These are phyloP conservation scores for Megaceryle torquata DNA, from an alignment of 2,113 vertebrate genomes.

Conservation along the genomic window DNA sequence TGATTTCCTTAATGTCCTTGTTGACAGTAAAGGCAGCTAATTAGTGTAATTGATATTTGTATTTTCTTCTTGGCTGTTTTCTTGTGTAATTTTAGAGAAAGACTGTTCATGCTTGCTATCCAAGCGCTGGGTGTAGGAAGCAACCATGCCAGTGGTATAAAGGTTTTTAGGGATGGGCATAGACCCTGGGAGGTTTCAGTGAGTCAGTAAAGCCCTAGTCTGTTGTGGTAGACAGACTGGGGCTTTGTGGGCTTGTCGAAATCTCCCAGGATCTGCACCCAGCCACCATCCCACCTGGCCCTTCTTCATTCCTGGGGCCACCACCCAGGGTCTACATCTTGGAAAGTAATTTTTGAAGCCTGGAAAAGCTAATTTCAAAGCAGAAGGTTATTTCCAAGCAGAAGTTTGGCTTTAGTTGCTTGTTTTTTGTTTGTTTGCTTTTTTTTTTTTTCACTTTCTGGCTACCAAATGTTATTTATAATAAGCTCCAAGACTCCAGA, in stretches of 20 bases:
- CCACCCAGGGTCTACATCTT: not conserved
- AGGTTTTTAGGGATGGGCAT: not conserved
- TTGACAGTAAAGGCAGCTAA: constrained; percentile 50
- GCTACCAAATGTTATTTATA: constrained; percentile 23
- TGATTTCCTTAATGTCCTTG: not conserved
- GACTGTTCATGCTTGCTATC: not conserved
- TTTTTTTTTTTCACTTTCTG: rapidly evolving
- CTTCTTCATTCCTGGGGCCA: not conserved
- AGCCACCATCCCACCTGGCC: not conserved
- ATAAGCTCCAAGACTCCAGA: constrained; percentile 10
- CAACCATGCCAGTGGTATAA: not conserved
- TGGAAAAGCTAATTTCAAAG: constrained; percentile 18
- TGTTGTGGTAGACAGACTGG: not conserved
- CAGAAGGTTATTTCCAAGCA: not conserved
- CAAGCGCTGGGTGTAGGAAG: not conserved
- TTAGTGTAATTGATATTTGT: constrained; percentile 37
- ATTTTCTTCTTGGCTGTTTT: constrained; percentile 12
- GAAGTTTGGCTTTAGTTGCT: not conserved
- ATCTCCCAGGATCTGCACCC: not conserved
- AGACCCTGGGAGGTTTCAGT: rapidly evolving
- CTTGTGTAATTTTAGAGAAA: not conserved
- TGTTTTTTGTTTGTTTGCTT: not conserved
- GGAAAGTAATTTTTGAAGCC: not conserved
- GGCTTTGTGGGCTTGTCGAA: not conserved
- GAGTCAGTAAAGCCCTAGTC: not conserved